Percentiles rank a stretch among this genome's conserved stretches.
phyloP scores from a whole-genome alignment of 2,797 vertebrate species.

The Anabacerthia variegaticeps region DNA sequence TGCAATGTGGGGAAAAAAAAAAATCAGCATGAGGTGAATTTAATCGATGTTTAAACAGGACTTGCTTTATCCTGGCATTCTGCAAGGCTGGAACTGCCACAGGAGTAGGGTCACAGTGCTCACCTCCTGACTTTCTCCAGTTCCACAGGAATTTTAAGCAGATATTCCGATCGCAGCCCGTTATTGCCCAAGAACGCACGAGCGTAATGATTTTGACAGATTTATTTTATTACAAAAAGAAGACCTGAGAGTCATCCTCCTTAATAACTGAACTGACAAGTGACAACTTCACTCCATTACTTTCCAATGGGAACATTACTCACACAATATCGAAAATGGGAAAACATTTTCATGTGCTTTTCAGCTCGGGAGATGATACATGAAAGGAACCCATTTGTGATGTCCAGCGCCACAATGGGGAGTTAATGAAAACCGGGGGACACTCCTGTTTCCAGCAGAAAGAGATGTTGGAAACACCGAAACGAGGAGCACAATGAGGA shows the following conservation, averaged over 20 bases:
- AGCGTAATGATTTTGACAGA: slow-evolving; percentile 66
- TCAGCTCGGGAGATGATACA: slow-evolving; percentile 72
- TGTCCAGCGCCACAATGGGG: slow-evolving; percentile 24
- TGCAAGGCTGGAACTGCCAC: not conserved
- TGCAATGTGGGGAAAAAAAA: not conserved
- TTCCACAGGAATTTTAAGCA: not conserved
- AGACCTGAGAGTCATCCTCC: slow-evolving; percentile 76
- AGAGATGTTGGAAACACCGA: not conserved
- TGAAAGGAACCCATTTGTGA: slow-evolving; percentile 29
- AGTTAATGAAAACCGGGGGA: slow-evolving; percentile 11
- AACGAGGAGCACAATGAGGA: not conserved
- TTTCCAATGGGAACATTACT: slow-evolving; percentile 82
- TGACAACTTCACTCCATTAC: slow-evolving; percentile 84
- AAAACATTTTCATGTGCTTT: slow-evolving; percentile 78
- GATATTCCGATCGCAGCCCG: not conserved
- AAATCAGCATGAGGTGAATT: not conserved
- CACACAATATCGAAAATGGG: slow-evolving; percentile 74
- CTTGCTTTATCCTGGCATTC: not conserved
- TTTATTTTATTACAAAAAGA: slow-evolving; percentile 80
- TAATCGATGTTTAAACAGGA: not conserved
- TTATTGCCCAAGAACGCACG: slow-evolving; percentile 10
- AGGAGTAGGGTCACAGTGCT: not conserved
- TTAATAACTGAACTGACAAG: slow-evolving; percentile 81
- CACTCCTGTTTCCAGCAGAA: not conserved
- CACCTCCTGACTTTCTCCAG: not conserved